Conservation (phyloP, 1,140 invertebrate genomes). For the Lordiphosa clarofinis region DNA sequence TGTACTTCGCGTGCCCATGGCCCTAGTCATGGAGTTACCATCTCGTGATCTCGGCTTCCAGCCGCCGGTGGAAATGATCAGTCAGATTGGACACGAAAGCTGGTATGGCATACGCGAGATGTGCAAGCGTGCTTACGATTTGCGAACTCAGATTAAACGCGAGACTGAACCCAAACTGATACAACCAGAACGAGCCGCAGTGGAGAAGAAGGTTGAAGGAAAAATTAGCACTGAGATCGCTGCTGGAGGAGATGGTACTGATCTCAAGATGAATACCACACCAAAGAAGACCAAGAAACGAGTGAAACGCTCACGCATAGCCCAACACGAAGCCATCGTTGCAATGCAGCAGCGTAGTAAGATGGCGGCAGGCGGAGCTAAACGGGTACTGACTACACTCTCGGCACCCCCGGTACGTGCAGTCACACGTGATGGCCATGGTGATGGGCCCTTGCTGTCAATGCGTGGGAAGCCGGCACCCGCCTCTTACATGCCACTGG, state of each 20-base stretch:
- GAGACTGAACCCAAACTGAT: slow-evolving; percentile 36
- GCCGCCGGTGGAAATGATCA: slow-evolving; percentile 83
- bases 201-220: not conserved
- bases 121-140: slow-evolving; percentile 64
- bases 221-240: not conserved
- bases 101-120: slow-evolving; percentile 79
- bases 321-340: slow-evolving; percentile 34
- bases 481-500: slow-evolving; percentile 17
- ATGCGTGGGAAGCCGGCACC: slow-evolving; percentile 7
- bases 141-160: slow-evolving; percentile 40
- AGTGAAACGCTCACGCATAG: slow-evolving; percentile 22
- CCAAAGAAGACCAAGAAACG: slow-evolving; percentile 45
- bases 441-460: slow-evolving; percentile 27
- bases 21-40: slow-evolving; percentile 86
- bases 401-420: slow-evolving; percentile 12
- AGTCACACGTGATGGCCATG: slow-evolving; percentile 11
- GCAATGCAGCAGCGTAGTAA: slow-evolving; percentile 27
- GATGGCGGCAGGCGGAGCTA: not conserved
- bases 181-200: not conserved
- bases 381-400: slow-evolving; percentile 16
- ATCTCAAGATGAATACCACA: slow-evolving; percentile 7
- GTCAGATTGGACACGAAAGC: slow-evolving; percentile 82
- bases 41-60: slow-evolving; percentile 83
- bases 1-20: slow-evolving; percentile 83
- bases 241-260: not conserved